These are phyloP conservation scores for Diabrotica balteata DNA, from an alignment of 2,888 invertebrate genomes.

Conservation along the genomic window DNA sequence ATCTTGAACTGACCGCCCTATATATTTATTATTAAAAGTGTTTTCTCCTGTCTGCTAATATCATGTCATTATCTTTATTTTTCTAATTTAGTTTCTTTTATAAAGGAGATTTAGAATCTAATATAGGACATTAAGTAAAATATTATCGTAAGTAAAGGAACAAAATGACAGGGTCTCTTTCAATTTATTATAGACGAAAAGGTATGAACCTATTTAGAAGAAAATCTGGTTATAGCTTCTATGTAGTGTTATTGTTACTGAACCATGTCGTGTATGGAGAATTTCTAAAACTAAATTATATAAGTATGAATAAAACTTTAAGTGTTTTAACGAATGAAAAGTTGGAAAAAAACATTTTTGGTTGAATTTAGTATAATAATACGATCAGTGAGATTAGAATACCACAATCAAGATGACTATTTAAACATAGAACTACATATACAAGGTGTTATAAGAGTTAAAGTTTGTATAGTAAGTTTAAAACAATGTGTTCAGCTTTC, in stretches of 20 bases:
- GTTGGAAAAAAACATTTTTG: too few species aligned
- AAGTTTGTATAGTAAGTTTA: too few species aligned
- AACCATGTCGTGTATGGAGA: not conserved
- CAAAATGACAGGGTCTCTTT: conserved; percentile 6
- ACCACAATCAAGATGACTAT: too few species aligned
- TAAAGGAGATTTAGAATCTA: conserved; percentile 10
- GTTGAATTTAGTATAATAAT: too few species aligned
- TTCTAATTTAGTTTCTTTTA: not conserved
- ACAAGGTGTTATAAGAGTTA: too few species aligned
- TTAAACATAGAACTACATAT: too few species aligned
- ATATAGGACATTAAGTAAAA: conserved; percentile 16
- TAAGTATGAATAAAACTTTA: too few species aligned
- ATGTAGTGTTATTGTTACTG: not conserved
- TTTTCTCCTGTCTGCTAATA: conserved; percentile 11
- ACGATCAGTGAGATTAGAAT: too few species aligned
- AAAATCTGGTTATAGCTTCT: too few species aligned
- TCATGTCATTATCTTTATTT: conserved; percentile 17
- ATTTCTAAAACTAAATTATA: not conserved
- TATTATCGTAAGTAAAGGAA: conserved; percentile 6
- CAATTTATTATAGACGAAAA: not conserved
- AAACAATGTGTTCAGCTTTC: too few species aligned
- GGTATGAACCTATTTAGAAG: too few species aligned
- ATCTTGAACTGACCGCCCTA: conserved; percentile 6
- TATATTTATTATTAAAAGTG: conserved; percentile 11
- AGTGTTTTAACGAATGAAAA: too few species aligned